Percentiles rank a stretch among this genome's conserved stretches.
Evolutionary conservation across 2,888 invertebrate genomes (phyloP).

Genomic region (Coelinius sp.): DNA sequence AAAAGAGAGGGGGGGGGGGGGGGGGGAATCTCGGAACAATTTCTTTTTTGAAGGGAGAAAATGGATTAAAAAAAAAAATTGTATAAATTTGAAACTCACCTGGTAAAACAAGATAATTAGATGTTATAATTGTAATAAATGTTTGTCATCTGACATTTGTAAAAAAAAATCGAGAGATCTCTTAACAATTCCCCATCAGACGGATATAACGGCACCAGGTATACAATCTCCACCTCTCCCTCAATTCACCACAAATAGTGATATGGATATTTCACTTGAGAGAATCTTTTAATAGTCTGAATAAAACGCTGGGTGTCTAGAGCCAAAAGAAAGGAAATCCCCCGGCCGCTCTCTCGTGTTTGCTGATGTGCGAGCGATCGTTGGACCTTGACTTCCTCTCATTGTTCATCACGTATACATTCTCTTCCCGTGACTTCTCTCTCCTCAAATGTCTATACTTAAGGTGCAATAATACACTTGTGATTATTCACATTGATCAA

Average conservation of each 20-base stretch:
- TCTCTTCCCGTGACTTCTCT: slow-evolving; percentile 32
- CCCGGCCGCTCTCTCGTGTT: slow-evolving; percentile 36
- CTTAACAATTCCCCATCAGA: background rate
- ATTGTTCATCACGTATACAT: slow-evolving; percentile 58
- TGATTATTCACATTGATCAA: slow-evolving; percentile 15
- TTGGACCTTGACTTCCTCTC: slow-evolving; percentile 70
- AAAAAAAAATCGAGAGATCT: background rate
- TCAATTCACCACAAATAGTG: background rate
- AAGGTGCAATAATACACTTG: slow-evolving; percentile 1
- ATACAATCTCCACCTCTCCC: background rate
- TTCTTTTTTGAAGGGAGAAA: background rate
- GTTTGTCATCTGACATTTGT: too few relatives aligned
- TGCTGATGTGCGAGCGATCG: slow-evolving; percentile 60
- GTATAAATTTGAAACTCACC: too few relatives aligned
- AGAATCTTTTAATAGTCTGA: slow-evolving; percentile 26
- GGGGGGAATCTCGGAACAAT: background rate
- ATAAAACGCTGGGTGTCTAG: slow-evolving; percentile 10
- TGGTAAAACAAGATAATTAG: too few relatives aligned
- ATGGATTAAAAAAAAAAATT: background rate
- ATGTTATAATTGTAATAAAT: too few relatives aligned
- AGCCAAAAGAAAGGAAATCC: slow-evolving; percentile 51
- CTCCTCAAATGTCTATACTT: slow-evolving; percentile 15
- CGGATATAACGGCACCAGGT: background rate
- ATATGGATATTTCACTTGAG: slow-evolving; percentile 28
- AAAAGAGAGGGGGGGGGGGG: background rate